Evolutionary conservation across 2,888 invertebrate genomes (phyloP), one percentile per base, ranked within the genome.

Genomic region (Brachyptera risi): DNA sequence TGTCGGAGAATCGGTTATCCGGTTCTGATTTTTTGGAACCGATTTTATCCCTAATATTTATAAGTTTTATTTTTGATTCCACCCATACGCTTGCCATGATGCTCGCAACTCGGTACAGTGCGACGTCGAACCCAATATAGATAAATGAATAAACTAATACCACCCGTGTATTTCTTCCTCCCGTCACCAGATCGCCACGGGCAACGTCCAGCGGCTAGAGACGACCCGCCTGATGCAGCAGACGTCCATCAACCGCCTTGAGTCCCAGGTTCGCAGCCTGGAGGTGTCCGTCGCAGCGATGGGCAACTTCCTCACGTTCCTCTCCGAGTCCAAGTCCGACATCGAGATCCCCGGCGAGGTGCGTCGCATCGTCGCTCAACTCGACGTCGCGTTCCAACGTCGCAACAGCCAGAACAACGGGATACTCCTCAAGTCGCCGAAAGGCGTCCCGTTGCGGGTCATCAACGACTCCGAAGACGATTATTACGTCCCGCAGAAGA

Each of bases 241-340:
- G 74, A 78, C 76, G 64, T 85, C 81, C 68, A 80, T 76, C 27
- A 80, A 83, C 64, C 80, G 84, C 49, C 31, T 31, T 5, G 31
- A 31, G 11, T 7, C 31, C 31, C 31, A 31, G 31, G 86, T 86
- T 68, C 86, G 89, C 68, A 79, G 83, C 0, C 72, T 90, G 63
- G 90, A 92, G 71, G 84, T 89, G 9, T 89, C 90, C 0, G 81
- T 92, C 0, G 79, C 83, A 0, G 79, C 87, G 0, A 75, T 92
- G 3, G 89, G 88, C 2, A 80, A 84, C 1, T 91, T 85, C 72
- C 82, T 92, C n/a, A 81, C 85, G 4, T 81, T 82, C 3, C 72
- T 90, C 57, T 80, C 85, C 21, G 85, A 86, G 38, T 79, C 80
- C 15, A 82, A 83, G 58, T 78, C 83, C 40, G 83, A 85, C 42